phyloP scores from a whole-genome alignment of 2,888 invertebrate genomes.

The Liopterus haemorrhoidalis region DNA sequence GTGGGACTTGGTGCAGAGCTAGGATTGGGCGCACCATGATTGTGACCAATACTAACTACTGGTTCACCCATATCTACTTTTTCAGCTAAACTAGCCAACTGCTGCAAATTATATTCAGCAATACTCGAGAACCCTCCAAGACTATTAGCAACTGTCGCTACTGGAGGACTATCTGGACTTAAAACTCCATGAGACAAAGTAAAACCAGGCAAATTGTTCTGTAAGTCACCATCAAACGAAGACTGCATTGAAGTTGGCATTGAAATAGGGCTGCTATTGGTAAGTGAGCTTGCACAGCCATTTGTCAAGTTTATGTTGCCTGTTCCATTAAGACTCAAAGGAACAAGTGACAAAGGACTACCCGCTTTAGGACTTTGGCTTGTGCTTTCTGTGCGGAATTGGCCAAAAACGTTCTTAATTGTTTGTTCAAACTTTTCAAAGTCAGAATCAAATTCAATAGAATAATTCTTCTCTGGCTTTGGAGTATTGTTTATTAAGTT shows the following conservation, averaged over 20 bases:
- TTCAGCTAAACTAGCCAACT: conserved; percentile 75
- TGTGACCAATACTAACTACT: conserved; percentile 28
- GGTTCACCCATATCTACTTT: conserved; percentile 43
- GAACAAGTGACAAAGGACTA: conserved; percentile 47
- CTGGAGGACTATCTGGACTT: conserved; percentile 37
- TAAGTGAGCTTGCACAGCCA: conserved; percentile 50
- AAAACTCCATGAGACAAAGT: conserved; percentile 39
- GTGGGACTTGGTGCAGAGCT: conserved; percentile 46
- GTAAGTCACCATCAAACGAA: conserved; percentile 71
- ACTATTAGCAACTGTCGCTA: conserved; percentile 43
- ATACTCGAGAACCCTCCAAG: conserved; percentile 61
- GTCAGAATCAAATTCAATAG: conserved; percentile 76
- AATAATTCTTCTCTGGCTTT: conserved; percentile 73
- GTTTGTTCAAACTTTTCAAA: conserved; percentile 70
- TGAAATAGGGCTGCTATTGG: conserved; percentile 64
- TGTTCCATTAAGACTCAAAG: conserved; percentile 38
- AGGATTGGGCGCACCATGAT: conserved; percentile 28
- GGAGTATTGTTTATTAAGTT: conserved; percentile 74
- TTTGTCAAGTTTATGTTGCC: conserved; percentile 34
- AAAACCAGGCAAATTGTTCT: conserved; percentile 40
- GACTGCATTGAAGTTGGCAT: conserved; percentile 65
- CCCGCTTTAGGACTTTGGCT: conserved; percentile 47
- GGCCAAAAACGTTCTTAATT: conserved; percentile 66
- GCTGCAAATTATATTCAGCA: conserved; percentile 81
- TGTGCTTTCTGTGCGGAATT: conserved; percentile 59